These are phyloP conservation scores for Rattus norvegicus DNA, from an alignment of 2,113 vertebrate genomes.

Conservation along the genomic window GRCr8 NC_086026.1:22960001-22960500, in stretches of 20 bases:
- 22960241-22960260: too few species aligned
- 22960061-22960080: too few species aligned
- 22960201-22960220: too few species aligned
- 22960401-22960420: background rate
- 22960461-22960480: background rate
- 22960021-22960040: too few species aligned
- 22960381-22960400: background rate
- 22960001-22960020: too few species aligned
- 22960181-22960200: too few species aligned
- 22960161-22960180: too few species aligned
- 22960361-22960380: background rate
- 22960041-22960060: too few species aligned
- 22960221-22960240: background rate
- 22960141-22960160: too few species aligned
- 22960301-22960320: background rate
- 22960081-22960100: too few species aligned
- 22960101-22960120: too few species aligned
- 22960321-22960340: background rate
- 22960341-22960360: background rate
- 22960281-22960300: background rate
- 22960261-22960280: background rate
- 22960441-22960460: background rate
- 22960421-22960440: background rate
- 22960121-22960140: too few species aligned
- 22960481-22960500: background rate